Evolutionary conservation across 2,797 vertebrate genomes (phyloP), one percentile per base, ranked within the genome.

Genomic region (Helostoma temminkii): DNA sequence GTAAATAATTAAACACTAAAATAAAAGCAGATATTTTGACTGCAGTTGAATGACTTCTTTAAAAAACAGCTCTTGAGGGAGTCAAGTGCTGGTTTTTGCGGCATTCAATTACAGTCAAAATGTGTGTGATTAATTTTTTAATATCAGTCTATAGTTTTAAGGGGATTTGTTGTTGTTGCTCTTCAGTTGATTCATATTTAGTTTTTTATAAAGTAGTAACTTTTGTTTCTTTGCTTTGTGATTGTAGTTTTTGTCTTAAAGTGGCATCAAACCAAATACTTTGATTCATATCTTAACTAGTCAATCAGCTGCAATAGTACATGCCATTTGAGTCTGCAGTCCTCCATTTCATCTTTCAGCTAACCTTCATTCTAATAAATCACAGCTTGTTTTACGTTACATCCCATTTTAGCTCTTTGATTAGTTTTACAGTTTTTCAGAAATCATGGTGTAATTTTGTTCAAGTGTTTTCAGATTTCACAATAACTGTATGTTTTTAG

Each of bases 401-500:
- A 26, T 6, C 26, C 26, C 6, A 26, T 3, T 26, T 26, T 6
- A 26, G 26, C 26, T 26, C 26, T 26, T 26, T 26, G 26, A 26
- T 26, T 6, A 26, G n/a, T 26, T 6, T 26, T 26, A 26, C 6
- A 26, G 3, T 26, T 26, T 26, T 26, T 26, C 26, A 26, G 26
- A 26, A 26, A 26, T 26, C 26, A 26, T 6, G 6, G 26, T 26
- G 26, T 26, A 26, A 6, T 26, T 26, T 47, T 24, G 6, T 28
- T 42, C 19, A 45, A 4, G 48, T 48, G 24, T 26, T 54, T 71
- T 58, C 47, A 70, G 18, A n/a, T 52, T 32, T 46, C 5, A 32
- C 14, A 30, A 12, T 8, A 2, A 19, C 41, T 32, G 21, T 42
- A 26, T 61, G 2, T 16, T n/a, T n/a, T n/a, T n/a, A n/a, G n/a